Base-by-base conservation (phyloP, 2,113 vertebrate species). In the Tylochromis polylepis region DNA sequence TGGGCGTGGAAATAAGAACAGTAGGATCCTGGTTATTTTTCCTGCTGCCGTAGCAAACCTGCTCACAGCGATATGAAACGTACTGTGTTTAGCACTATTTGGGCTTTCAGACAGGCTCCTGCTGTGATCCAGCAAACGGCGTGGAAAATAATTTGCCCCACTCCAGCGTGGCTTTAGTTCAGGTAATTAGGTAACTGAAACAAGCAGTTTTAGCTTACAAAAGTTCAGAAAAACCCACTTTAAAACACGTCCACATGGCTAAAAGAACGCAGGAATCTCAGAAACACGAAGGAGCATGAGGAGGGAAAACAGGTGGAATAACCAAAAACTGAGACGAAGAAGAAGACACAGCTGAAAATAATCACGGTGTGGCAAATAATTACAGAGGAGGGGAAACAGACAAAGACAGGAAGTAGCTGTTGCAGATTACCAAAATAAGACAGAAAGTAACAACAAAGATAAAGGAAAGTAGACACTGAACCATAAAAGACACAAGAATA, bases 51-150 rank as follows among this genome's bases (percentile, higher is more conserved):
- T 29, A 51, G n/a, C 43, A 51, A 51, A 75, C 43, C 24, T 29
- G 15, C 24, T 29, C 22, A 49, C 24, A 29, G 2, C 3, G 18
- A 2, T 18, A 75, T 49, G 41, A 27, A 75, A 29, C 5, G 9
- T 8, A 6, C 43, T 75, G 24, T 2, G 5, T 0, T 75, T 27
- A 49, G 43, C 24, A 0, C 24, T 29, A 0, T 75, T 29, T 75
- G 41, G 67, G 29, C 67, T 75, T 11, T 75, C 24, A 75, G 24
- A 11, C 67, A 27, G 22, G 8, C 22, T 46, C 22, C 27, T 72
- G 67, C 67, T 75, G 67, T 49, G 41, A 29, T 20, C 15, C 15
- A 75, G 43, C 16, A 51, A 49, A 51, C 24, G 1, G 3, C 10
- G n/a, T 75, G 43, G 41, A 27, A 72, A 72, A 72, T 29, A 46